Base-by-base conservation (phyloP, 2,113 vertebrate species). In the Pomatostomus ruficeps region DNA sequence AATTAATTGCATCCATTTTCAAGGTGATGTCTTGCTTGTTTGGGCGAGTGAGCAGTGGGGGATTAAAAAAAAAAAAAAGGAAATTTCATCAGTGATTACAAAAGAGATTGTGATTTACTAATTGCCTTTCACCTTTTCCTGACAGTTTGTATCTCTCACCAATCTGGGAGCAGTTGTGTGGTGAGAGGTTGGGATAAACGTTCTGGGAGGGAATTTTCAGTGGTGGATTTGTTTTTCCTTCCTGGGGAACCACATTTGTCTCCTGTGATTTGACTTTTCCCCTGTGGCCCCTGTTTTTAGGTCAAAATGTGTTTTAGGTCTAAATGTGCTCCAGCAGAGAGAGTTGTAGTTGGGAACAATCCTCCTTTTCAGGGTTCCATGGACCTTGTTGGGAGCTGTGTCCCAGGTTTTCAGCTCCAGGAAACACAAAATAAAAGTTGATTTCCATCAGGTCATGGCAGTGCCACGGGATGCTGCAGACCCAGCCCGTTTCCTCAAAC, bases 1-100 rank as follows among this genome's bases (percentile, higher is more conserved):
- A 95, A 92, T 96, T 93, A 96, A 96, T 96, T 86, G 95, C 83
- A 73, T 97, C 96, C 76, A 71, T 95, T 91, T 97, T 85, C 84
- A 91, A 96, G 96, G 95, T 97, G 86, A 90, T 91, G 72, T 94
- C 86, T 96, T 85, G 86, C 81, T 94, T 94, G 87, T 94, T 96
- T 93, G 78, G 88, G 91, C 55, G 23, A 94, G 79, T 71, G 85
- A 95, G 89, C 85, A 63, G 70, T 58, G 58, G 66, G 42, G 55
- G 42, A 72, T 76, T n/a, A n/a, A n/a, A n/a, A n/a, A n/a, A 6
- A 76, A 92, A 91, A 67, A 94, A 77, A 42, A 55, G 75, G 88
- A 71, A 92, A 85, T 94, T 95, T 94, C 80, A 92, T 95, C 93
- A 70, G 75, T 79, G 93, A 91, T 95, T 95, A 93, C 84, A 95